Evolutionary conservation across 2,888 invertebrate genomes (phyloP).

Genomic region (Clitarchus hookeri): DNA sequence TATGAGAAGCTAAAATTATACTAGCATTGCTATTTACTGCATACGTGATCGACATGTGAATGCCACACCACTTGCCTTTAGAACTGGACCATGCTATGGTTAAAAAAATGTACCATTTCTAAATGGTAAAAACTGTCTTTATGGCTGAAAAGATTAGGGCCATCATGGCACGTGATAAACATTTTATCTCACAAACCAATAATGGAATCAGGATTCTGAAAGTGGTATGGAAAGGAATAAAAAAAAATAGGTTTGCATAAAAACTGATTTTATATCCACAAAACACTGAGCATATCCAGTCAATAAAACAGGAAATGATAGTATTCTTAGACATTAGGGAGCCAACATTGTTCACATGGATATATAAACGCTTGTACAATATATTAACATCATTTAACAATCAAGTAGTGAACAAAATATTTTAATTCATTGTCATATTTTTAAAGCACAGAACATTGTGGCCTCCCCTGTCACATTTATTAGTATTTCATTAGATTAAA

Average conservation of each 20-base stretch:
- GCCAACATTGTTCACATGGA: slow-evolving; percentile 47
- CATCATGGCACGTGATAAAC: not conserved
- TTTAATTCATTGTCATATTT: slow-evolving; percentile 40
- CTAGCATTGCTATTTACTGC: too few species aligned
- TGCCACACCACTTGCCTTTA: too few species aligned
- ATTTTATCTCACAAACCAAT: not conserved
- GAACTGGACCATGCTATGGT: too few species aligned
- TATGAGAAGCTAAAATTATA: too few species aligned
- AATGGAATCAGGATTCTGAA: slow-evolving; percentile 18
- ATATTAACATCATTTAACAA: slow-evolving; percentile 48
- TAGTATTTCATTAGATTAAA: slow-evolving; percentile 44
- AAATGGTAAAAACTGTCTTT: too few species aligned
- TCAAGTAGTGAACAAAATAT: slow-evolving; percentile 47
- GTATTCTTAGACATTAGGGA: slow-evolving; percentile 45
- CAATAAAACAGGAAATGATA: slow-evolving; percentile 49
- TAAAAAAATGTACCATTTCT: too few species aligned
- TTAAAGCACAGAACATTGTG: slow-evolving; percentile 41
- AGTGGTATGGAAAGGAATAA: slow-evolving; percentile 33
- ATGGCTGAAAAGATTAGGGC: not conserved
- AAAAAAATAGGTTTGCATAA: slow-evolving; percentile 44
- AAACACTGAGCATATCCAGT: slow-evolving; percentile 51
- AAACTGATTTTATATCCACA: slow-evolving; percentile 50
- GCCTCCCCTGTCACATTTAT: slow-evolving; percentile 43
- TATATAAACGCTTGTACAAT: slow-evolving; percentile 47
- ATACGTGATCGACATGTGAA: too few species aligned